Base-by-base conservation (phyloP, 1,140 invertebrate genomes). In the Choristoneura fumiferana region DNA sequence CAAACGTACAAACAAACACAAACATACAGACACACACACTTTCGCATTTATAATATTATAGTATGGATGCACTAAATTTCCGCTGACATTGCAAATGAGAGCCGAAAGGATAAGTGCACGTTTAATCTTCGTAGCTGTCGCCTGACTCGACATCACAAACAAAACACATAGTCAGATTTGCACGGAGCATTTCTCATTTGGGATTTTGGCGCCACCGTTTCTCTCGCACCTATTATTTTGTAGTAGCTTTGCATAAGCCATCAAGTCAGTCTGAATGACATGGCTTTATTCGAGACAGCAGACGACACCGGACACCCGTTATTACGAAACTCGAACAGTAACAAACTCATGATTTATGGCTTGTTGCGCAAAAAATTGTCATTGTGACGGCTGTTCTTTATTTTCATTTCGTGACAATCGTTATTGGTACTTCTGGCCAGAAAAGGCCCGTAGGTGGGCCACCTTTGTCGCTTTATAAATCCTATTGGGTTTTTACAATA, bases 391-490 rank as follows among this genome's bases (percentile, higher is more conserved):
- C 14, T 33, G 17, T 18, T 49, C 22, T 49, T 49, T 49, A 29
- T 49, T 49, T 17, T 33, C 43, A 49, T 49, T 49, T 49, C 29
- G 43, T 49, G 22, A 49, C 43, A 45, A 22, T 22, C 17, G 22
- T 22, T 6, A 9, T 45, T 45, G 43, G 43, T 49, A 49, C 43
- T 49, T 22, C 17, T 22, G 12, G 9, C 43, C n/a, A 49, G 17
- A 49, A 49, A 49, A 17, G 43, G 40, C 10, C 12, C 22, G 43
- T 49, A 49, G 43, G 22, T 49, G 43, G 43, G 43, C 43, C 43
- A 49, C 43, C 29, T 33, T 49, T 49, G 43, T 49, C 22, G n/a
- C 29, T 49, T 12, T 33, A 33, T 45, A 17, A 45, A 12, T 22
- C 18, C 43, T 6, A 33, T 49, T 49, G 3, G 22, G 15, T 8